phyloP scores from a whole-genome alignment of 2,888 invertebrate species.

The Periphyllus acericola region DNA sequence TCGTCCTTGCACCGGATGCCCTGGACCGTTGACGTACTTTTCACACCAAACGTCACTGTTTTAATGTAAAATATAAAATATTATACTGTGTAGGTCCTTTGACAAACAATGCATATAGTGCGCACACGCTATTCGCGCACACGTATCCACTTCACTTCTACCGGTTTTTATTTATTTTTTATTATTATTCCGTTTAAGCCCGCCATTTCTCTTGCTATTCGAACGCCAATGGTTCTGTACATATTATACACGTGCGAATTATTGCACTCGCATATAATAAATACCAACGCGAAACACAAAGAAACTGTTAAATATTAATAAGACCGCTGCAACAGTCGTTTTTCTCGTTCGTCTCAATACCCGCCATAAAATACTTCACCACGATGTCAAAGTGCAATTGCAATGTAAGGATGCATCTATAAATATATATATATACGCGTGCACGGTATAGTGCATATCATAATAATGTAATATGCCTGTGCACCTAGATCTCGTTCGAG shows the following conservation, averaged over 20 bases:
- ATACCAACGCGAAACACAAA: slow-evolving; percentile 35
- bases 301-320: slow-evolving; percentile 59
- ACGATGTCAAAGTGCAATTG: background rate
- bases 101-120: background rate
- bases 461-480: no score
- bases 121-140: background rate
- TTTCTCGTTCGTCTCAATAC: slow-evolving; percentile 24
- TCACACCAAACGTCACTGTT: background rate
- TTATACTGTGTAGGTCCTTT: background rate
- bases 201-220: slow-evolving; percentile 10
- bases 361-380: slow-evolving; percentile 28
- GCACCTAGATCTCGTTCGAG: background rate
- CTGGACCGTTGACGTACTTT: no score
- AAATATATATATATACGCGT: background rate
- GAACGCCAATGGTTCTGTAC: background rate
- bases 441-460: background rate
- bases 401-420: no score
- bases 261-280: background rate
- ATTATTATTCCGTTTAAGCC: slow-evolving; percentile 12
- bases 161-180: slow-evolving; percentile 20
- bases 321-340: background rate
- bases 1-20: no score
- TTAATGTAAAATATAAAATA: background rate
- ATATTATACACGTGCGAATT: background rate
- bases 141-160: background rate